phyloP scores from a whole-genome alignment of 2,888 invertebrate species.

The Noctua janthina region DNA sequence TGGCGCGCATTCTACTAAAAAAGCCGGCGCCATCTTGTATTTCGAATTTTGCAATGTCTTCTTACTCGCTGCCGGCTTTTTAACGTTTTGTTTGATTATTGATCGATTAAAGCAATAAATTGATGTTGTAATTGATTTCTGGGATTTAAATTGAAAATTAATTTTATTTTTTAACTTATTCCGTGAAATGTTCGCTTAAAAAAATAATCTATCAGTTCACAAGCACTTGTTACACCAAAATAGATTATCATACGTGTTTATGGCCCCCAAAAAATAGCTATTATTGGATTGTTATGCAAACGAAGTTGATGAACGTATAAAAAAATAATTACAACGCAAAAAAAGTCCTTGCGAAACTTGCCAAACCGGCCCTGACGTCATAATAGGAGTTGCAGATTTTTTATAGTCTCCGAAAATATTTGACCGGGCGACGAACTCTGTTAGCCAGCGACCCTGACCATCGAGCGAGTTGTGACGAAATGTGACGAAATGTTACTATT shows the following conservation, averaged over 20 bases:
- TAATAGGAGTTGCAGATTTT: slow-evolving; percentile 85
- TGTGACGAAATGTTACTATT: slow-evolving; percentile 74
- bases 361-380: slow-evolving; percentile 80
- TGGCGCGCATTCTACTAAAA: slow-evolving; percentile 83
- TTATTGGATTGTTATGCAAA: slow-evolving; percentile 60
- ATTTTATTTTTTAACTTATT: slow-evolving; percentile 4
- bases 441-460: slow-evolving; percentile 82
- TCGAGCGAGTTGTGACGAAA: slow-evolving; percentile 76
- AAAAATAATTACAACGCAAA: slow-evolving; percentile 68
- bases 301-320: slow-evolving; percentile 58
- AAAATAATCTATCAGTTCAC: slow-evolving; percentile 9
- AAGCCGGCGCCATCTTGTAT: slow-evolving; percentile 79
- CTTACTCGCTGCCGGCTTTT: slow-evolving; percentile 60
- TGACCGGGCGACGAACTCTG: slow-evolving; percentile 85
- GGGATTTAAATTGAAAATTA: slow-evolving; percentile 20
- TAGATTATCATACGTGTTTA: slow-evolving; percentile 49
- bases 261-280: slow-evolving; percentile 35
- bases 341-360: slow-evolving; percentile 74
- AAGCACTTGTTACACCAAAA: slow-evolving; percentile 32
- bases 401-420: slow-evolving; percentile 82
- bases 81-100: slow-evolving; percentile 62
- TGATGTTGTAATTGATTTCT: slow-evolving; percentile 60
- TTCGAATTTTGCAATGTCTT: slow-evolving; percentile 71
- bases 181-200: slow-evolving; percentile 1
- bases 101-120: slow-evolving; percentile 69